Conservation (phyloP, 2,113 vertebrate genomes). For the Anser cygnoides region DNA sequence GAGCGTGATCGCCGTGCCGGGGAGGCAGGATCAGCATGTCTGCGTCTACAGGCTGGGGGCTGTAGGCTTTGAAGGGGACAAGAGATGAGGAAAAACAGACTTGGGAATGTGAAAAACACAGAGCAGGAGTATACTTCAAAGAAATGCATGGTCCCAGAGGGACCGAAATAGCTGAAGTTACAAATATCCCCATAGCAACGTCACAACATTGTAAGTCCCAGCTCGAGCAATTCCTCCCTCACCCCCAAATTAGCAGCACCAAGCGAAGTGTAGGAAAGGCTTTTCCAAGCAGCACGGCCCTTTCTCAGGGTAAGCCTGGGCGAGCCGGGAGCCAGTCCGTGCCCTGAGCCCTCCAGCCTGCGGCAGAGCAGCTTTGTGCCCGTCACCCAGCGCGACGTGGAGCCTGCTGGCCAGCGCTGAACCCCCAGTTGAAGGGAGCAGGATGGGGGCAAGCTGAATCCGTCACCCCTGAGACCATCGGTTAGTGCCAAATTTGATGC, state of each 20-base stretch:
- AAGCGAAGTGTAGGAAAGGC: background rate
- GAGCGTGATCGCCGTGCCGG: background rate
- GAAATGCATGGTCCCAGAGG: background rate
- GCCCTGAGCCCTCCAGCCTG: background rate
- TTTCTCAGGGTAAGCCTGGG: background rate
- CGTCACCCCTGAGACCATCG: background rate
- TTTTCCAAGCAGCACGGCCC: background rate
- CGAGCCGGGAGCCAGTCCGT: background rate
- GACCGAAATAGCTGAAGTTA: background rate
- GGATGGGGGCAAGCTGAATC: background rate
- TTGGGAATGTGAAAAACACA: rapidly evolving
- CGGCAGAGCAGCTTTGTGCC: background rate
- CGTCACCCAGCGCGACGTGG: background rate
- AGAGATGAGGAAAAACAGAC: rapidly evolving
- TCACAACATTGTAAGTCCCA: background rate
- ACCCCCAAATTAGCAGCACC: background rate
- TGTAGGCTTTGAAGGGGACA: background rate
- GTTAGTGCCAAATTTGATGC: background rate
- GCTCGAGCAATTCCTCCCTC: background rate
- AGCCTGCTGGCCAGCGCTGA: background rate
- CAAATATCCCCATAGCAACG: background rate
- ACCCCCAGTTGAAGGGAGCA: background rate
- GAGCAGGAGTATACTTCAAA: background rate
- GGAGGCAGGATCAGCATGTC: rapidly evolving
- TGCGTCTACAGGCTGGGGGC: rapidly evolving